Evolutionary conservation across 2,888 invertebrate species (phyloP).

Genomic region (Osedax fenrisi): DNA sequence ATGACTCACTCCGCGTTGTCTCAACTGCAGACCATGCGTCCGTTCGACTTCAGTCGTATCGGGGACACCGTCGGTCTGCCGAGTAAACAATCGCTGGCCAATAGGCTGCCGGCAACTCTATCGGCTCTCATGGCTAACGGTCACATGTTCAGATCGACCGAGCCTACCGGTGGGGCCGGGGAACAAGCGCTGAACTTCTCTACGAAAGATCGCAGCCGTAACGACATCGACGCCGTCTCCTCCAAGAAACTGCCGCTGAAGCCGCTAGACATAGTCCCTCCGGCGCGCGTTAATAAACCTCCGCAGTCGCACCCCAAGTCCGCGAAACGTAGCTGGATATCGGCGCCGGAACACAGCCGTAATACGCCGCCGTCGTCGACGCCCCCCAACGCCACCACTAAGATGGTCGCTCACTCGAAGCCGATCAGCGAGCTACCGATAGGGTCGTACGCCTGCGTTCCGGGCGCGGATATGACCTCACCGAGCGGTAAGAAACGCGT

Average conservation of each 20-base stretch:
- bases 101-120: slow-evolving; percentile 4
- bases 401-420: slow-evolving; percentile 37
- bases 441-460: slow-evolving; percentile 44
- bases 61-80: slow-evolving; percentile 18
- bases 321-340: background rate
- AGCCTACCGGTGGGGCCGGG: slow-evolving; percentile 30
- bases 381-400: slow-evolving; percentile 45
- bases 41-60: slow-evolving; percentile 21
- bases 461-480: slow-evolving; percentile 47
- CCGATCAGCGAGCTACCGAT: slow-evolving; percentile 17
- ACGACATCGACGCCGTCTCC: slow-evolving; percentile 27
- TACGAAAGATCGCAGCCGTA: slow-evolving; percentile 31
- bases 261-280: slow-evolving; percentile 41
- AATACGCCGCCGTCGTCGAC: slow-evolving; percentile 49
- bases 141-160: slow-evolving; percentile 25
- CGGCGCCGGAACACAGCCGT: slow-evolving; percentile 26
- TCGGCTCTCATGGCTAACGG: slow-evolving; percentile 29
- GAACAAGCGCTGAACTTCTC: slow-evolving; percentile 37
- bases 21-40: slow-evolving; percentile 80
- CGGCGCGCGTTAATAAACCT: slow-evolving; percentile 19
- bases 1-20: slow-evolving; percentile 66
- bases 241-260: slow-evolving; percentile 37
- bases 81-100: slow-evolving; percentile 3
- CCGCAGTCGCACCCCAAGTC: background rate
- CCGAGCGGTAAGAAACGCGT: slow-evolving; percentile 70